Evolutionary conservation across 2,113 vertebrate species (phyloP), one percentile per base, ranked within the genome.

Genomic region (Numida meleagris): DNA sequence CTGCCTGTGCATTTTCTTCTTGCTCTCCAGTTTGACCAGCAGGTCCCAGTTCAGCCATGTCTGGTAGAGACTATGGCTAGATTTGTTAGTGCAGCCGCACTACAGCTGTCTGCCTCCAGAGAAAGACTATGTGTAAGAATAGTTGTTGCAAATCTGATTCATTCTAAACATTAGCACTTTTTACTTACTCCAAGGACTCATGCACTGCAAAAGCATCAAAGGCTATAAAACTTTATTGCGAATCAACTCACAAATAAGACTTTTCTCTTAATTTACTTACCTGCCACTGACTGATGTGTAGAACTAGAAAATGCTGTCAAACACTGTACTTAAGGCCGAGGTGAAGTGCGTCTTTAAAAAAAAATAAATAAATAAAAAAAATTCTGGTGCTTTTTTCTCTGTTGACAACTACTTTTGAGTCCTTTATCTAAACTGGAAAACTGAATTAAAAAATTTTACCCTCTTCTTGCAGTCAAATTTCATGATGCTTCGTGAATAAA

Each of bases 261-360:
- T 85, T 73, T 78, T 14, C 42, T 76, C 24, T 53, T 96, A 77
- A 93, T 87, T 96, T 89, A 80, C 27, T 80, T 89, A 63, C 21
- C 48, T 36, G 7, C 15, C 45, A 68, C n/a, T 75, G 33, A 51
- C 23, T 74, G 78, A 80, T 36, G 34, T 84, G 33, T 82, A 70
- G 38, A 45, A 66, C 25, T 65, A 33, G 38, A 80, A 70, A 10
- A 10, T 70, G 50, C 62, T 78, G 46, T 68, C 33, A 78, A 86
- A 59, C 4, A 31, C 16, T 81, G 3, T 23, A 13, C 10, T 89
- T 31, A 76, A 87, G 73, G 21, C 62, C 79, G 36, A 61, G 10
- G 7, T 42, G 72, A 75, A 57, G 34, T 4, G 6, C 14, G 15
- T 51, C 40, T 10, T 82, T 14, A 53, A 53, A 24, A 50, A 11